Percentiles rank a stretch among this genome's conserved stretches.
Conservation (phyloP, 2,797 vertebrate species). For the Sebastes cheni region DNA sequence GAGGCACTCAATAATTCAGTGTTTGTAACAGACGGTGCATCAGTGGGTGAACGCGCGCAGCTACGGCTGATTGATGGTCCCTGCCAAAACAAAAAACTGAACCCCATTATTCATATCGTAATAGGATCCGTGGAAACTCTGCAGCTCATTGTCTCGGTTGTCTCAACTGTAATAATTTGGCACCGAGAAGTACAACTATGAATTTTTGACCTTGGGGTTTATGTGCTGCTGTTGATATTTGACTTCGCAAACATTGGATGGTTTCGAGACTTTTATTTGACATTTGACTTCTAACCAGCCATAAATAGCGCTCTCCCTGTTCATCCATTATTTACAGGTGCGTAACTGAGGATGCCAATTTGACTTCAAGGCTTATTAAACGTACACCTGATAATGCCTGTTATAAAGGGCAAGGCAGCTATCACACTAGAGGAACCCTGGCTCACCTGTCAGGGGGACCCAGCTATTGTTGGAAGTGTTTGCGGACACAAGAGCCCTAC, state of each 20-base stretch:
- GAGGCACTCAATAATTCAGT: slow-evolving; percentile 84
- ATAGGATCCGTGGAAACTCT: slow-evolving; percentile 75
- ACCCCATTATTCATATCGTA: slow-evolving; percentile 74
- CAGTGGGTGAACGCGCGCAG: slow-evolving; percentile 67
- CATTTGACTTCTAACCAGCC: slow-evolving; percentile 50
- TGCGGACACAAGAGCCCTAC: slow-evolving; percentile 32
- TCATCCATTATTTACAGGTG: slow-evolving; percentile 75
- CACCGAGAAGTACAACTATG: slow-evolving; percentile 7
- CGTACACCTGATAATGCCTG: slow-evolving; percentile 73
- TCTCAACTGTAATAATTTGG: slow-evolving; percentile 61
- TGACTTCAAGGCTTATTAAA: slow-evolving; percentile 78
- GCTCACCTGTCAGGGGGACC: slow-evolving; percentile 67
- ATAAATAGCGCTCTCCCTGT: slow-evolving; percentile 37
- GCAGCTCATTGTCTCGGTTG: slow-evolving; percentile 34
- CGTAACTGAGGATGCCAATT: slow-evolving; percentile 73
- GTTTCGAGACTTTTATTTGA: slow-evolving; percentile 44
- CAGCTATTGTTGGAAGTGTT: slow-evolving; percentile 48
- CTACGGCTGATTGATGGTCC: slow-evolving; percentile 68
- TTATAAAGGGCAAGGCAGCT: slow-evolving; percentile 55
- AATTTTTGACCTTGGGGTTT: slow-evolving; percentile 38
- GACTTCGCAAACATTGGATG: slow-evolving; percentile 26
- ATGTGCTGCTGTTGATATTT: slow-evolving; percentile 35
- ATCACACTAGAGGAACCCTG: slow-evolving; percentile 61
- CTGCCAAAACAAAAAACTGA: slow-evolving; percentile 68
- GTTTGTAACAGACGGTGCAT: slow-evolving; percentile 86